Percentiles rank a stretch among this genome's conserved stretches.
Conservation (phyloP, 2,797 vertebrate species). For the Coregonus ussuriensis region DNA sequence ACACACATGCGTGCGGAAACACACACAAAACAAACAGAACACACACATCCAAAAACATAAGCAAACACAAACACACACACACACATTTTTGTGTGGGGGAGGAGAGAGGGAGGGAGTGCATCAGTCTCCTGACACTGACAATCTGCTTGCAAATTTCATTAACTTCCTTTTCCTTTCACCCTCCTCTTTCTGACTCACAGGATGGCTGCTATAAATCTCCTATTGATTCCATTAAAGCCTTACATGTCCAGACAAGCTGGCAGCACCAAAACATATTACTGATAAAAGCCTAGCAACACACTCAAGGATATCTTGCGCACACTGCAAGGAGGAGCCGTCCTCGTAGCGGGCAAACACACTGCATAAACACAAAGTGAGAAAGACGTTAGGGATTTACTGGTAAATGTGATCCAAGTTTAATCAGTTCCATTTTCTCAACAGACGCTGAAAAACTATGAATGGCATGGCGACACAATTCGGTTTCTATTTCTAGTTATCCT, state of each 20-base stretch:
- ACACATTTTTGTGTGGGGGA: slow-evolving; percentile 36
- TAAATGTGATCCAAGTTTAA: slow-evolving; percentile 1
- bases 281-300: slow-evolving; percentile 59
- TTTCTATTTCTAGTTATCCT: neutral
- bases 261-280: slow-evolving; percentile 64
- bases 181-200: slow-evolving; percentile 67
- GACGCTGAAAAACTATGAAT: neutral
- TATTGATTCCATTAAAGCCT: slow-evolving; percentile 83
- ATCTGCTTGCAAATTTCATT: slow-evolving; percentile 78
- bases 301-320: slow-evolving; percentile 30
- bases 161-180: slow-evolving; percentile 76
- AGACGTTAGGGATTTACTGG: neutral
- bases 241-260: slow-evolving; percentile 69
- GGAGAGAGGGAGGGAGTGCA: slow-evolving; percentile 49
- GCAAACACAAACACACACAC: neutral
- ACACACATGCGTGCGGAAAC: neutral
- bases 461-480: neutral
- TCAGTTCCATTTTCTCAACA: neutral
- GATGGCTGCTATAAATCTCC: slow-evolving; percentile 72
- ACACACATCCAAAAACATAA: neutral
- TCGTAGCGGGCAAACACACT: neutral
- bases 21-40: neutral
- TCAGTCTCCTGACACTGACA: slow-evolving; percentile 58
- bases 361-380: neutral
- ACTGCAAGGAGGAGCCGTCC: slow-evolving; percentile 35